Base-by-base conservation (phyloP, 2,888 invertebrate genomes). In the Agrilus cyanescens region DNA sequence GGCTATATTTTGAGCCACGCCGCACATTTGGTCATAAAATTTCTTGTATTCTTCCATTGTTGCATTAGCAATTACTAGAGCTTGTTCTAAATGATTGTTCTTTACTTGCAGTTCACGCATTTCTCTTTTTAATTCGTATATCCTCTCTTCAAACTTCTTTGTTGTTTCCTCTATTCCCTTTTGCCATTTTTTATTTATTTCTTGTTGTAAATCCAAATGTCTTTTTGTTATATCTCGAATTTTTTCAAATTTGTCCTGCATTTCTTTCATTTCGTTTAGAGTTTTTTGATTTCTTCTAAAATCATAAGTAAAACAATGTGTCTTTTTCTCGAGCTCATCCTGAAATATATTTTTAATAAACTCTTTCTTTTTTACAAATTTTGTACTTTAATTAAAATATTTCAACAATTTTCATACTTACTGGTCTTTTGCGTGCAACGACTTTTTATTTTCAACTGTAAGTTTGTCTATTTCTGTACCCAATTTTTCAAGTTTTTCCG, bases 181-280 rank as follows among this genome's bases (percentile, higher is more conserved):
- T 55, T 75, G 76, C 77, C 82, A 84, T 49, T 60, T 76, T 61
- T 67, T 73, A 58, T 71, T 80, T 38, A 75, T 66, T 56, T 70
- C 72, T 61, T 71, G 76, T 66, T 75, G 80, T 50, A 65, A 69
- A 59, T 71, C 73, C 53, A 75, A 70, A 61, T 74, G 77, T 55
- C 70, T 71, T 53, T 72, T 75, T 18, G 78, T 61, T 62, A 71
- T 76, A 53, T 69, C 77, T 37, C 73, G 52, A 25, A 54, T 46
- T 46, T 51, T 45, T 4, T 46, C 48, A 43, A 57, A 52, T 8
- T 48, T 43, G 14, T 35, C 48, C 39, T 54, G 50, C 15, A 60
- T 42, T 41, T 53, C 45, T 29, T 53, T 40, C 6, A 59, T 51
- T 38, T 54, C 52, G 7, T 33, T 33, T 12, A 46, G 36, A 12